These are phyloP conservation scores for Pammene aurita DNA, from an alignment of 2,888 invertebrate species.

Conservation along the genomic window DNA sequence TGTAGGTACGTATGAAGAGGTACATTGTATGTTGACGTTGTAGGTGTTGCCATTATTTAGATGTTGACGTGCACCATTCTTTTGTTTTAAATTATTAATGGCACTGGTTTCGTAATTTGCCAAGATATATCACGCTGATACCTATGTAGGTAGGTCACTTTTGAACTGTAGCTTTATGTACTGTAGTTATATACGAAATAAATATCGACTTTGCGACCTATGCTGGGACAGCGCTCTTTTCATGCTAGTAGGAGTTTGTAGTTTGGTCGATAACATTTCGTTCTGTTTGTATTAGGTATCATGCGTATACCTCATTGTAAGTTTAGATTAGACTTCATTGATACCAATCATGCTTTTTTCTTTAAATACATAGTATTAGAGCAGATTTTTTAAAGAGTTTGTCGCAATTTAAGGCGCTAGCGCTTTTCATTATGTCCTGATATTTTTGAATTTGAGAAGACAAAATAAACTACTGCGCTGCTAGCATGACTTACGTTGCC, in stretches of 20 bases:
- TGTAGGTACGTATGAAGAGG: slow-evolving; percentile 59
- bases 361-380: not conserved
- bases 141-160: not conserved
- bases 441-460: too few relatives aligned
- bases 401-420: too few relatives aligned
- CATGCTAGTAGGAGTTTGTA: slow-evolving; percentile 3
- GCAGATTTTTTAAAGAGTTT: too few relatives aligned
- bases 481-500: too few relatives aligned
- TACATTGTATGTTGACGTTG: slow-evolving; percentile 52
- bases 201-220: slow-evolving; percentile 4
- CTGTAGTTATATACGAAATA: slow-evolving; percentile 2
- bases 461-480: too few relatives aligned
- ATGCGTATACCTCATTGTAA: not conserved
- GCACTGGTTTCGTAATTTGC: not conserved
- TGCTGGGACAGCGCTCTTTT: slow-evolving; percentile 7
- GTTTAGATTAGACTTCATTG: not conserved
- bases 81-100: slow-evolving; percentile 34
- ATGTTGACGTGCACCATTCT: slow-evolving; percentile 50
- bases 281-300: not conserved
- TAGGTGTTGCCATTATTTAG: slow-evolving; percentile 50
- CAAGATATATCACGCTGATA: too few relatives aligned
- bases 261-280: slow-evolving; percentile 10
- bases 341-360: not conserved
- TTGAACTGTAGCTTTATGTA: not conserved
- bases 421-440: too few relatives aligned